A percentile compares a stretch with the other conserved stretches of the same genome.
These are phyloP conservation scores for Hyalella azteca DNA, from an alignment of 2,888 invertebrate genomes.

Conservation along the genomic window DNA sequence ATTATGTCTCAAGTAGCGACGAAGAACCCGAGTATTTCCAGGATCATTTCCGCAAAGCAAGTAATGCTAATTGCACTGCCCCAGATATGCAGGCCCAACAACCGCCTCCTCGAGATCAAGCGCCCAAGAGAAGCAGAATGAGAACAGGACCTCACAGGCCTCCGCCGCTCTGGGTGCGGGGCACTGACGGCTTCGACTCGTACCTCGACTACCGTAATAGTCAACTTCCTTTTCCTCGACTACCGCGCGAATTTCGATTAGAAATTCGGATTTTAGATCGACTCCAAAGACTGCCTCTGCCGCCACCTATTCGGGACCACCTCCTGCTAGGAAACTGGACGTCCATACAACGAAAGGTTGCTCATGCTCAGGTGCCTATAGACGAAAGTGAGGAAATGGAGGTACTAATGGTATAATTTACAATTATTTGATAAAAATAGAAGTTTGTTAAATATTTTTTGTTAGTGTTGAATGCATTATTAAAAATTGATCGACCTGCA, in stretches of 20 bases:
- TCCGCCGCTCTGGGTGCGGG: slow-evolving; percentile 11
- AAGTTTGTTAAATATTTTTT: not conserved
- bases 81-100: not conserved
- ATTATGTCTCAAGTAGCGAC: not conserved
- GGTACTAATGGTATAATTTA: too few relatives aligned
- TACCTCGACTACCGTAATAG: not conserved
- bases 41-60: slow-evolving; percentile 2
- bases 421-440: too few relatives aligned
- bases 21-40: slow-evolving; percentile 21
- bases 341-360: not conserved
- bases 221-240: not conserved
- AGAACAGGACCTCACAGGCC: not conserved
- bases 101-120: not conserved
- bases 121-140: not conserved
- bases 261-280: slow-evolving; percentile 13
- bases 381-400: not conserved
- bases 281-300: slow-evolving; percentile 1
- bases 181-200: slow-evolving; percentile 7
- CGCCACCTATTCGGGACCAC: slow-evolving; percentile 1
- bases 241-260: not conserved
- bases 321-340: slow-evolving; percentile 18
- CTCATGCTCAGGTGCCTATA: not conserved
- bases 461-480: not conserved
- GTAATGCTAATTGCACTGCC: not conserved
- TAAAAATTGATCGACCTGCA: too few relatives aligned